Base-by-base conservation (phyloP, 2,888 invertebrate species). In the Sympetrum striolatum region DNA sequence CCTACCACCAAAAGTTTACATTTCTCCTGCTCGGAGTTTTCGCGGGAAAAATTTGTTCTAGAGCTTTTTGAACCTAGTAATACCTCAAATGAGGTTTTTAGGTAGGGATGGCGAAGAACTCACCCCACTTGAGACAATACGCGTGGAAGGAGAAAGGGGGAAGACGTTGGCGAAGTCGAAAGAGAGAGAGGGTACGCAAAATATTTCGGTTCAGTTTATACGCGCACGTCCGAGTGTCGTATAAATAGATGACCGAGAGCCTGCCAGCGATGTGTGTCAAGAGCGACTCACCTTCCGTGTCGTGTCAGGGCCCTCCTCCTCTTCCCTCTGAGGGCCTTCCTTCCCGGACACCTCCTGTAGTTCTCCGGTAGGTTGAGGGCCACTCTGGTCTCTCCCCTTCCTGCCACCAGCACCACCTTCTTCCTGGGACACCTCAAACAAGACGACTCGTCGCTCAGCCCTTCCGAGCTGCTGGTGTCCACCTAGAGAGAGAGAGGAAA, bases 401-500 rank as follows among this genome's bases (percentile, higher is more conserved):
- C 86, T 18, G 86, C 86, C 1, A 86, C 86, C 22, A 86, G 86
- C 37, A 60, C 37, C 60, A 86, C 64, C 60, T 37, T 58, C 86
- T 86, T 86, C n/a, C 86, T 18, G 3, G 86, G 86, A 31, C 86
- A 86, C 37, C 86, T 35, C 18, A 86, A 37, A 64, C 86, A 86
- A 35, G 60, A 86, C 3, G 86, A 86, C 35, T 86, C 86, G 86
- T 86, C 86, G 37, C 37, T 86, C 6, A 86, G 31, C 1, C 86
- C 86, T 37, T 86, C 86, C 18, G 60, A 64, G 37, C 86, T 86
- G 86, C 60, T 86, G 25, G 86, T 37, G 86, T 86, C 86, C 86
- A 86, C 86, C 86, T 86, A 60, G 22, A 82, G 53, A 82, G n/a
- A 64, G 3, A n/a, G 22, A n/a, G n/a, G n/a, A 25, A n/a, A 12